These are phyloP conservation scores for Mugil cephalus DNA, from an alignment of 2,113 vertebrate genomes.

Conservation along the genomic window DNA sequence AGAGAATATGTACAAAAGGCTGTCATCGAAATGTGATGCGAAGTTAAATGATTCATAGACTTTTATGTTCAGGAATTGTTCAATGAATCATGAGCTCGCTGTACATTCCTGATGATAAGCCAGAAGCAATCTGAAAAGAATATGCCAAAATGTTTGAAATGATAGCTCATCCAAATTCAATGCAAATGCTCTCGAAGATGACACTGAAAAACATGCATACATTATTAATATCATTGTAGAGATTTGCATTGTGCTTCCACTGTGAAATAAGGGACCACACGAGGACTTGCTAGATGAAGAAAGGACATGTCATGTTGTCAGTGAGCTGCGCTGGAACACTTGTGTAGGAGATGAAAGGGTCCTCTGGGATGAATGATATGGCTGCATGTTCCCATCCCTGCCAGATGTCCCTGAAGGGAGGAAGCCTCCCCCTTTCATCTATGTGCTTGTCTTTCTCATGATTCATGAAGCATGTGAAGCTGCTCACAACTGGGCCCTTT, in stretches of 20 bases:
- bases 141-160: neutral
- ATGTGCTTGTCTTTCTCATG: constrained; percentile 28
- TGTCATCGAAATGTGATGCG: no score
- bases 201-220: neutral
- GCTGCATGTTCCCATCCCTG: constrained; percentile 29
- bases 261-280: neutral
- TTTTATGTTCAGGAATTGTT: no score
- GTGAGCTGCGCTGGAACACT: constrained; percentile 12
- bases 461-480: constrained; percentile 53
- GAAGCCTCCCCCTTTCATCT: constrained; percentile 24
- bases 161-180: neutral
- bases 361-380: constrained; percentile 42
- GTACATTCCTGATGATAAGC: no score
- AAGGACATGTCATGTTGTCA: constrained; percentile 47
- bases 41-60: no score
- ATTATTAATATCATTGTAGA: neutral
- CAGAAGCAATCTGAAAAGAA: neutral
- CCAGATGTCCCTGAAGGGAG: constrained; percentile 55
- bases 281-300: constrained; percentile 28
- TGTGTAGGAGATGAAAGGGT: constrained; percentile 15
- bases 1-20: neutral
- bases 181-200: neutral
- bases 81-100: no score
- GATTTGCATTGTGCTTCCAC: neutral
- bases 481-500: constrained; percentile 35